A percentile compares a stretch with the other conserved stretches of the same genome.
These are phyloP conservation scores for Pogonophryne albipinna DNA, from an alignment of 2,797 vertebrate genomes.

Conservation along the genomic window DNA sequence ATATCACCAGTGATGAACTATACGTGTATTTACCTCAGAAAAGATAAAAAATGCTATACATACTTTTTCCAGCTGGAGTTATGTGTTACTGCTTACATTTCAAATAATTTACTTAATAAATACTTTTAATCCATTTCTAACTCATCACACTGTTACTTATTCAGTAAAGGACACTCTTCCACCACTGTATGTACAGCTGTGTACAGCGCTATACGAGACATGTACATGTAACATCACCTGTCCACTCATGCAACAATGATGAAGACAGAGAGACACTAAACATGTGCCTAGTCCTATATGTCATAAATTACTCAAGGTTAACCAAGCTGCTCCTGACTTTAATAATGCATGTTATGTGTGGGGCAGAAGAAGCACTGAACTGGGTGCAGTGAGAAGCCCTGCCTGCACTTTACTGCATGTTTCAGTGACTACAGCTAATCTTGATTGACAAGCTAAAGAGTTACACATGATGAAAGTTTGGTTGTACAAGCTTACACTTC, in stretches of 20 bases:
- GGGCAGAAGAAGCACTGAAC: conserved; percentile 30
- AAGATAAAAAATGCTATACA: no score
- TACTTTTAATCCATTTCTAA: not conserved
- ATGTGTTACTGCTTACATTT: not conserved
- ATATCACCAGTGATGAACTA: not conserved
- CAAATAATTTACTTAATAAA: not conserved
- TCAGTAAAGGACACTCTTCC: not conserved
- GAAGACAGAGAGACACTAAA: not conserved
- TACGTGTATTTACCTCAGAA: not conserved
- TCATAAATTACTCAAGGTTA: conserved; percentile 16
- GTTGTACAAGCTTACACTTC: conserved; percentile 1
- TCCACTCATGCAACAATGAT: not conserved
- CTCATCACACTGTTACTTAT: not conserved
- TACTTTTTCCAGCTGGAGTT: not conserved
- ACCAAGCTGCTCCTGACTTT: conserved; percentile 23
- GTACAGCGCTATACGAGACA: not conserved
- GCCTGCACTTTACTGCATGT: conserved; percentile 20
- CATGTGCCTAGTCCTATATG: not conserved
- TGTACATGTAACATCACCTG: not conserved
- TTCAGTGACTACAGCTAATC: conserved; percentile 26
- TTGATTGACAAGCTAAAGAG: conserved; percentile 30
- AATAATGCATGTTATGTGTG: conserved; percentile 28
- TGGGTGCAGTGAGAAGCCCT: conserved; percentile 18
- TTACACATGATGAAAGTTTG: not conserved
- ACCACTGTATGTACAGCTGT: conserved; percentile 5